Evolutionary conservation across 1,140 invertebrate genomes (phyloP).

Genomic region (Saccostrea echinata): DNA sequence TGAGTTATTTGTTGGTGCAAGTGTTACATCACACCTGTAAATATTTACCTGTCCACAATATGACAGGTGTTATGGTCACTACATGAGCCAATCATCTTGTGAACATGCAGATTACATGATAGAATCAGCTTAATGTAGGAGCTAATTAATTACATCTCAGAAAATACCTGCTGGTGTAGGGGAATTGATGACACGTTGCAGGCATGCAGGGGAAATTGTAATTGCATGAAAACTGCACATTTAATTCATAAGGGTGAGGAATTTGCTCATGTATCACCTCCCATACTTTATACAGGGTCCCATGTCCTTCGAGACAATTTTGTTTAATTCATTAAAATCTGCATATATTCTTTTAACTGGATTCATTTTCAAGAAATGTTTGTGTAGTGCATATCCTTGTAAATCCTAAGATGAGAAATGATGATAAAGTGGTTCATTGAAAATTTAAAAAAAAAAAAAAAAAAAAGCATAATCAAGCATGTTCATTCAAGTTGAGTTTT

Average conservation of each 20-base stretch:
- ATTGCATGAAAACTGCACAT: too few species aligned
- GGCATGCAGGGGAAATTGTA: neutral
- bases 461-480: neutral
- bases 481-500: neutral
- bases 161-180: neutral
- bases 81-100: neutral
- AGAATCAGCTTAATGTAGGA: neutral
- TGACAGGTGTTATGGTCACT: neutral
- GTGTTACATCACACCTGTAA: constrained; percentile 12
- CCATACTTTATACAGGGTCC: too few species aligned
- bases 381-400: too few species aligned
- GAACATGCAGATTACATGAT: neutral
- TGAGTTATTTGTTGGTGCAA: neutral
- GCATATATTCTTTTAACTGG: too few species aligned
- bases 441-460: neutral
- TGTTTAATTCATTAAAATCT: too few species aligned
- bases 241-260: too few species aligned
- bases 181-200: neutral
- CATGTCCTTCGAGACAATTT: too few species aligned
- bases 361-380: too few species aligned
- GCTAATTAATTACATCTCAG: neutral
- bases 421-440: too few species aligned
- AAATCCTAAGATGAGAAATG: too few species aligned
- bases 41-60: neutral
- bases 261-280: too few species aligned